phyloP scores from a whole-genome alignment of 2,113 vertebrate species.

The Silurus meridionalis region DNA sequence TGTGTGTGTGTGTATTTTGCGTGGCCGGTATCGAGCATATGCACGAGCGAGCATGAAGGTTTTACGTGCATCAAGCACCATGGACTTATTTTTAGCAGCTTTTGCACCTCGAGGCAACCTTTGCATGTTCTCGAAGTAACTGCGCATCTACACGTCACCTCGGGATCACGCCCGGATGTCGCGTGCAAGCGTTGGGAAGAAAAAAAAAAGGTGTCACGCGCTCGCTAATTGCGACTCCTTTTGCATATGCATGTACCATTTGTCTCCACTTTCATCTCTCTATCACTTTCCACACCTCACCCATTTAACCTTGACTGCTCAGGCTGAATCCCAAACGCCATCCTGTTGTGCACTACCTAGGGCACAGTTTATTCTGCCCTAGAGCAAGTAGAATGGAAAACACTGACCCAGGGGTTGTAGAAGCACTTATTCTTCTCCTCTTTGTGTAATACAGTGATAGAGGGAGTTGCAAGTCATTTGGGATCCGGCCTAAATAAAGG shows the following conservation, averaged over 20 bases:
- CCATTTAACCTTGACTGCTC: conserved; percentile 19
- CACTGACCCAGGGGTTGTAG: neutral
- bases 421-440: neutral
- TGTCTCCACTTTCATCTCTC: conserved; percentile 17
- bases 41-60: neutral
- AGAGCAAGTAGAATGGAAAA: neutral
- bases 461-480: neutral
- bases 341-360: conserved; percentile 11
- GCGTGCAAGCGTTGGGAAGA: conserved; percentile 11
- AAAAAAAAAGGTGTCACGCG: conserved; percentile 34
- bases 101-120: conserved; percentile 1
- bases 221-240: conserved; percentile 39
- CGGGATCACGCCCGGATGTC: neutral
- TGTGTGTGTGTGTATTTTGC: neutral
- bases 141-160: neutral
- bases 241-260: conserved; percentile 34
- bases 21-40: neutral
- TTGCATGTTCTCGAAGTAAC: neutral
- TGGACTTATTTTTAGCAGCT: neutral
- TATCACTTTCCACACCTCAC: neutral
- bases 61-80: neutral
- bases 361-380: neutral
- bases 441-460: neutral
- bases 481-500: conserved; percentile 5
- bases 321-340: neutral